phyloP scores from a whole-genome alignment of 2,113 vertebrate species.

The Cygnus atratus region DNA sequence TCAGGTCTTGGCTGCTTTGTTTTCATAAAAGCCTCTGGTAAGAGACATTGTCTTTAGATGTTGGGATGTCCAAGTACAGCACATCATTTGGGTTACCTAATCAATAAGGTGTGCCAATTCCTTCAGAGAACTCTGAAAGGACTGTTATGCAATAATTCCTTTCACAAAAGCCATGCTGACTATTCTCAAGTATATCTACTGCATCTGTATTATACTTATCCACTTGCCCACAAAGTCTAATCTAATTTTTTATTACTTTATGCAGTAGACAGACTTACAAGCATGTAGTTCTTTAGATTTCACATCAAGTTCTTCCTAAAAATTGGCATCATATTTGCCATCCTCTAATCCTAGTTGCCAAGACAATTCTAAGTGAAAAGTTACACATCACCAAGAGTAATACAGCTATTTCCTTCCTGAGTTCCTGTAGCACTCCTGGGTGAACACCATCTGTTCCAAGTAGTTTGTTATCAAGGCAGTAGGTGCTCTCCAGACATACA shows the following conservation, averaged over 20 bases:
- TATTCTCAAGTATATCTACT: not conserved
- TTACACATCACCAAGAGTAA: not conserved
- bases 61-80: not conserved
- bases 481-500: not conserved
- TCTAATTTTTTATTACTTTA: not conserved
- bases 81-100: not conserved
- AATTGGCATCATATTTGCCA: not conserved
- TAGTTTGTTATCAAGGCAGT: not conserved
- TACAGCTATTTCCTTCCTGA: not conserved
- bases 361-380: not conserved
- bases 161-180: not conserved
- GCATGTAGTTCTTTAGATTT: not conserved
- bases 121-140: not conserved
- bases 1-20: not conserved
- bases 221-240: not conserved
- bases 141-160: not conserved
- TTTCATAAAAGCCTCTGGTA: not conserved
- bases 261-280: not conserved
- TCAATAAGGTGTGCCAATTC: not conserved
- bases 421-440: not conserved
- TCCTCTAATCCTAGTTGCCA: not conserved
- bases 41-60: not conserved
- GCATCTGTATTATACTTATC: not conserved
- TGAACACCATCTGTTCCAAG: not conserved
- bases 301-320: not conserved